These are phyloP conservation scores for Dendrocincla tyrannina DNA, from an alignment of 2,797 vertebrate genomes.

Conservation along the genomic window DNA sequence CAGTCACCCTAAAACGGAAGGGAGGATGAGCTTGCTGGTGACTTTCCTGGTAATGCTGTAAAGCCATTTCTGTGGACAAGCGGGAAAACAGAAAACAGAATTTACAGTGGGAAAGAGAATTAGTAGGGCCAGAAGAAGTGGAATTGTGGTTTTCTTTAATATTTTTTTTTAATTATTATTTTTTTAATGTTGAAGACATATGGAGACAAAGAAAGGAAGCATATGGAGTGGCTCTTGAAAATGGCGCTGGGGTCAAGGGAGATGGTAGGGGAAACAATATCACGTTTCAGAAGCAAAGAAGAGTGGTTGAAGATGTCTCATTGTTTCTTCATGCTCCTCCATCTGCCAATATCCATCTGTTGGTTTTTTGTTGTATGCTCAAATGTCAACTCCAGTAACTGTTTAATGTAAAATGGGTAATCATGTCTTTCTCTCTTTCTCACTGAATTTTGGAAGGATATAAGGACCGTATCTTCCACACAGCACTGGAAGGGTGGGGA, in stretches of 20 bases:
- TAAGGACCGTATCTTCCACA: not conserved
- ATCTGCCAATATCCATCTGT: slow-evolving; percentile 69
- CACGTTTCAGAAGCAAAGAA: slow-evolving; percentile 45
- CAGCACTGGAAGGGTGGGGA: not conserved
- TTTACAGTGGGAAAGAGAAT: not conserved
- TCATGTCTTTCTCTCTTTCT: slow-evolving; percentile 23
- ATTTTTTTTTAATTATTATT: not conserved
- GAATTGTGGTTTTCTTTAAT: not conserved
- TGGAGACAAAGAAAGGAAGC: slow-evolving; percentile 52
- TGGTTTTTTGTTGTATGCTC: slow-evolving; percentile 59
- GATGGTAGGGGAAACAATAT: slow-evolving; percentile 64
- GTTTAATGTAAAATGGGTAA: slow-evolving; percentile 58
- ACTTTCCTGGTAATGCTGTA: not conserved
- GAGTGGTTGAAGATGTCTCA: slow-evolving; percentile 55
- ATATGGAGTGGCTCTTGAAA: slow-evolving; percentile 56
- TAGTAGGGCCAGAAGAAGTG: not conserved
- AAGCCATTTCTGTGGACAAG: not conserved
- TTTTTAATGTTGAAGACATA: slow-evolving; percentile 34
- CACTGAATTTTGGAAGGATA: not conserved
- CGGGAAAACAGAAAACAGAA: not conserved
- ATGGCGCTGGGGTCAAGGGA: slow-evolving; percentile 37
- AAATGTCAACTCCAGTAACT: slow-evolving; percentile 61
- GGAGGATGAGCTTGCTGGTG: not conserved
- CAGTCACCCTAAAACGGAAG: slow-evolving; percentile 3
- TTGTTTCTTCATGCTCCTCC: slow-evolving; percentile 63